phyloP scores from a whole-genome alignment of 2,797 vertebrate genomes.

The Miichthys miiuy region DNA sequence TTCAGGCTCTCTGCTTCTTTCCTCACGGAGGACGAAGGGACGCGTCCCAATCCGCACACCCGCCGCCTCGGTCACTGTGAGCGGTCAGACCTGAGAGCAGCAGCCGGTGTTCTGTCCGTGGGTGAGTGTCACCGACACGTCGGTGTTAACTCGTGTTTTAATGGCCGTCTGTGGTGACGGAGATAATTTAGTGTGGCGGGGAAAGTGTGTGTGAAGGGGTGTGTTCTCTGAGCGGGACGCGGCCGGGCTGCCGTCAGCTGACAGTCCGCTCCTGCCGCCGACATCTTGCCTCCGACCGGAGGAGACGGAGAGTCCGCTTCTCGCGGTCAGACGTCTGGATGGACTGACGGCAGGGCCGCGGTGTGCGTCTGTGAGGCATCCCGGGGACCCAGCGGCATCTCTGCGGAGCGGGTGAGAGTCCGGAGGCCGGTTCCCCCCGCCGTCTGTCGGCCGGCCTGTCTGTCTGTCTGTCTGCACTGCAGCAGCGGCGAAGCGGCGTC shows the following conservation, averaged over 20 bases:
- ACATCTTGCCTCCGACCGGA: constrained; percentile 68
- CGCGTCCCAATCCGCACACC: constrained; percentile 10
- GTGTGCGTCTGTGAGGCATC: fast-evolving
- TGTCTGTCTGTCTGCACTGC: constrained; percentile 37
- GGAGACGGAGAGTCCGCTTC: constrained; percentile 9
- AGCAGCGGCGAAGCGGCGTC: constrained; percentile 32
- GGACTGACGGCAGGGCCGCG: background rate
- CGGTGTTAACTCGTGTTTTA: fast-evolving
- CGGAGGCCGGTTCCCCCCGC: fast-evolving
- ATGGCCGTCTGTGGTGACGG: fast-evolving
- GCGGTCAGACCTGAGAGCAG: background rate
- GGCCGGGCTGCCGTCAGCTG: constrained; percentile 58
- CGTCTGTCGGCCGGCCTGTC: too few relatives aligned
- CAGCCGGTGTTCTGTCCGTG: fast-evolving
- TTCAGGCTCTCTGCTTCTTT: background rate
- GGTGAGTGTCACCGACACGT: fast-evolving
- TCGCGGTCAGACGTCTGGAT: constrained; percentile 42
- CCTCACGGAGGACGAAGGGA: background rate
- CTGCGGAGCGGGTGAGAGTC: constrained; percentile 13
- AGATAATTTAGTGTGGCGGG: fast-evolving
- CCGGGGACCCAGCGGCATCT: background rate
- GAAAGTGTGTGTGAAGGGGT: background rate
- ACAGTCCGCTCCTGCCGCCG: constrained; percentile 55
- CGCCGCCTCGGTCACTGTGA: background rate
- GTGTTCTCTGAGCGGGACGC: constrained; percentile 38